These are phyloP conservation scores for Clarias fuscus DNA, from an alignment of 2,797 vertebrate species.

Conservation along the genomic window DNA sequence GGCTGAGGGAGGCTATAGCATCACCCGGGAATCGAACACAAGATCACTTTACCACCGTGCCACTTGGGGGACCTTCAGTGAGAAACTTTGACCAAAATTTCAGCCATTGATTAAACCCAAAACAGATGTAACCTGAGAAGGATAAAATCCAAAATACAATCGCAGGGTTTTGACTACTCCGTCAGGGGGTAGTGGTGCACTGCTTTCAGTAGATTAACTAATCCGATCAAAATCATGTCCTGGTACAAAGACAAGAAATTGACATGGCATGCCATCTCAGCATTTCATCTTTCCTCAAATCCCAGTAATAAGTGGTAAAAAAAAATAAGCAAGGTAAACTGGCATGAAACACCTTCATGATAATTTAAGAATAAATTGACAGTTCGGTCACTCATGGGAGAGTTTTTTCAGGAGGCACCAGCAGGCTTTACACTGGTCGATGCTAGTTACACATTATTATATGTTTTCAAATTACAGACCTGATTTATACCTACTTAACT, in stretches of 20 bases:
- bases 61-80: neutral
- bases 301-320: neutral
- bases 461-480: neutral
- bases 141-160: neutral
- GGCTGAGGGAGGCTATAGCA: too few relatives aligned
- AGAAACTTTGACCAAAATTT: neutral
- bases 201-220: neutral
- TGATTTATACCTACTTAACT: neutral
- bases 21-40: too few relatives aligned
- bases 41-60: too few relatives aligned
- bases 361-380: neutral
- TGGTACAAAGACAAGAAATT: neutral
- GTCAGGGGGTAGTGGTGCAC: neutral
- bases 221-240: neutral
- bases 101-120: neutral
- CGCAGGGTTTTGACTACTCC: neutral
- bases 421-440: neutral
- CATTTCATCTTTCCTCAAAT: neutral
- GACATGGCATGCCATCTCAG: neutral
- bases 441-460: neutral
- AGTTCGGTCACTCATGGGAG: neutral
- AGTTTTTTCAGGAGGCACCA: neutral
- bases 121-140: neutral
- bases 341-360: neutral
- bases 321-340: neutral